Base-by-base conservation (phyloP, 37 sponge, comb jelly and placozoan species). In the Ephydatia muelleri region DNA sequence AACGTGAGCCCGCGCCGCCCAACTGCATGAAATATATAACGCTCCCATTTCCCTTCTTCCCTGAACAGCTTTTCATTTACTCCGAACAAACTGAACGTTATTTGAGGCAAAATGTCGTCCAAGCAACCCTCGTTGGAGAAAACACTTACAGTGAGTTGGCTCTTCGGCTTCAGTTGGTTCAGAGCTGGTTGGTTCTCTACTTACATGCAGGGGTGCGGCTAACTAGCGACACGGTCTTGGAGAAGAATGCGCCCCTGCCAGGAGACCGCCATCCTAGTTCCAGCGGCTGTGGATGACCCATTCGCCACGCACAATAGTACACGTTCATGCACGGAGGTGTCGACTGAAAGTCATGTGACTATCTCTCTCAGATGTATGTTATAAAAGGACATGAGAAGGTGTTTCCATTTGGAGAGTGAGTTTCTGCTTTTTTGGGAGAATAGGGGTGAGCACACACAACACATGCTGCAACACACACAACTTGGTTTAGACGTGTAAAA, bases 131-230 rank as follows among this genome's bases (percentile, higher is more conserved):
- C n/a, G 77, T 78, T 19, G 67, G 67, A 36, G 32, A 34, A 37
- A 70, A 85, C 57, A 69, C 65, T 5, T 88, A 66, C 72, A 82
- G 88, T 88, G 76, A 88, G 83, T 40, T n/a, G 38, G n/a, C n/a
- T n/a, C n/a, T n/a, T n/a, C n/a, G n/a, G n/a, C n/a, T n/a, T n/a
- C n/a, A n/a, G n/a, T n/a, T n/a, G n/a, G n/a, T n/a, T n/a, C n/a
- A n/a, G n/a, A n/a, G n/a, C n/a, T n/a, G n/a, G n/a, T n/a, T n/a
- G n/a, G n/a, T n/a, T n/a, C n/a, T n/a, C n/a, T n/a, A n/a, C n/a
- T n/a, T n/a, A n/a, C n/a, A 22, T 80, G 39, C 80, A 86, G 86
- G 80, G 67, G 32, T 86, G 9, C 30, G 57, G 66, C 31, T 86
- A 23, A 86, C 74, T 0, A 25, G 34, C 29, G 86, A 86, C n/a